These are phyloP conservation scores for Perca flavescens DNA, from an alignment of 2,113 vertebrate genomes.

Conservation along the genomic window DNA sequence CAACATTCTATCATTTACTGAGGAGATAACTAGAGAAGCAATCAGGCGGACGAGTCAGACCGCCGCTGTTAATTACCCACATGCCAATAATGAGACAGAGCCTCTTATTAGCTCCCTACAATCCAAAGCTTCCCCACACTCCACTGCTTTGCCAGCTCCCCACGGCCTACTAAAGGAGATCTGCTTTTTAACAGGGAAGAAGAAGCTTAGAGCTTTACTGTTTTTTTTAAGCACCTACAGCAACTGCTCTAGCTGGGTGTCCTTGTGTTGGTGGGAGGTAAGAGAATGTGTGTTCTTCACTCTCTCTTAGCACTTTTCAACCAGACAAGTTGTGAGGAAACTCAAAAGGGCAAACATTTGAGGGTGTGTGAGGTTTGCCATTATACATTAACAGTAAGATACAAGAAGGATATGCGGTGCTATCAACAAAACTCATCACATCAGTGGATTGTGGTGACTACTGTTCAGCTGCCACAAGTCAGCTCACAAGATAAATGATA, in stretches of 20 bases:
- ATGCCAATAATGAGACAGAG: conserved; percentile 82
- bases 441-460: background rate
- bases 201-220: conserved; percentile 47
- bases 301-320: conserved; percentile 26
- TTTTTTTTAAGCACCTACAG: conserved; percentile 54
- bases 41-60: conserved; percentile 78
- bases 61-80: conserved; percentile 84
- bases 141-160: conserved; percentile 71
- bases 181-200: conserved; percentile 60
- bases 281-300: background rate
- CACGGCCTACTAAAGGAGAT: conserved; percentile 60
- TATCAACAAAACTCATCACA: background rate
- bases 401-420: background rate
- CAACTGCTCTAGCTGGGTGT: conserved; percentile 24
- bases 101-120: conserved; percentile 77
- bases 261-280: conserved; percentile 29
- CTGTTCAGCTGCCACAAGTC: background rate
- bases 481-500: conserved; percentile 10
- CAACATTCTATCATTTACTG: conserved; percentile 75
- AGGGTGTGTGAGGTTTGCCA: background rate
- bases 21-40: conserved; percentile 84
- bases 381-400: background rate
- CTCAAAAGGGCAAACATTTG: background rate
- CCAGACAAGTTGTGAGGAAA: conserved; percentile 23
- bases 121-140: conserved; percentile 75